Evolutionary conservation across 2,888 invertebrate species (phyloP), one percentile per base, ranked within the genome.

Genomic region (Coleophora deauratella): DNA sequence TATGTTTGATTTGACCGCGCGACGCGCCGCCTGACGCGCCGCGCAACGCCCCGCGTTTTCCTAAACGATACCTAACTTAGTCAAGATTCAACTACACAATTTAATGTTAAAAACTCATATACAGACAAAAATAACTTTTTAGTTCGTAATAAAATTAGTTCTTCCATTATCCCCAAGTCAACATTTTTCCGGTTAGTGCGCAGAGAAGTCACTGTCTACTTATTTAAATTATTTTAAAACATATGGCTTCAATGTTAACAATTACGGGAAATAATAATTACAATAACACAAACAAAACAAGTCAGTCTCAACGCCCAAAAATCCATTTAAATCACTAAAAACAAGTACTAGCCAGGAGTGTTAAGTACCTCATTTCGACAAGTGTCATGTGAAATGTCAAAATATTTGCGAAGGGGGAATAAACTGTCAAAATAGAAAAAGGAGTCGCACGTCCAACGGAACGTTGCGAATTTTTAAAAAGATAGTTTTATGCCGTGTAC

Each of bases 231-330:
- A 66, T 56, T 61, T 66, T 52, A 48, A 45, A 55, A 52, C 56
- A 49, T 59, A 62, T 60, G 62, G 65, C 60, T 63, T 57, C 59
- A 58, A 58, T 61, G 67, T 71, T 66, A 70, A 73, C 72, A 70
- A 74, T 60, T 21, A 56, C 66, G 72, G 71, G 72, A 81, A 81
- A 80, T 80, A 81, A 81, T 80, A 70, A 74, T 73, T 13, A 73
- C 69, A 21, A 80, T 77, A 82, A 82, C 79, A 80, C 73, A 81
- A 84, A 82, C 82, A 82, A 84, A 82, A 82, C 81, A 82, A 84
- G 71, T 84, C 85, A 85, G 84, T 85, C 85, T 84, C 84, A 82
- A 82, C 82, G 75, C 75, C 79, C 72, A 73, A 84, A 68, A 80
- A 76, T 55, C 60, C 66, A 66, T 66, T 67, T 66, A 71, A 62